phyloP scores from a whole-genome alignment of 2,113 vertebrate species.

The Silurus meridionalis region DNA sequence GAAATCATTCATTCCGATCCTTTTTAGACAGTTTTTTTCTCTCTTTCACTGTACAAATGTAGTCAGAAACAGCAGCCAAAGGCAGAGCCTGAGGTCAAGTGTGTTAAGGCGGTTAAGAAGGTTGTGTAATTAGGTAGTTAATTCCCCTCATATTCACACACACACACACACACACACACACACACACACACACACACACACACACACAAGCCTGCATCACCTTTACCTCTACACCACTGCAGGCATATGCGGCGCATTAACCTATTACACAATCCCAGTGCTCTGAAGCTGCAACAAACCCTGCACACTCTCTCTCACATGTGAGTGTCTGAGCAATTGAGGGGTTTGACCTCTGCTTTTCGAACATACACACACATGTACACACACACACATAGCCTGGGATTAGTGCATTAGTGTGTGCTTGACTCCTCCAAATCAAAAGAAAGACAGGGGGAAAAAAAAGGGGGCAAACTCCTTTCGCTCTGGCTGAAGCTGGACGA shows the following conservation, averaged over 20 bases:
- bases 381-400: slow-evolving; percentile 20
- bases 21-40: neutral
- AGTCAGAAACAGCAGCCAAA: slow-evolving; percentile 26
- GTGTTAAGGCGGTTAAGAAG: slow-evolving; percentile 41
- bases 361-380: slow-evolving; percentile 19
- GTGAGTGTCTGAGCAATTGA: slow-evolving; percentile 28
- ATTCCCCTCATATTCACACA: slow-evolving; percentile 31
- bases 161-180: neutral
- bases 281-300: slow-evolving; percentile 53
- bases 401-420: slow-evolving; percentile 20
- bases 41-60: neutral
- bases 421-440: slow-evolving; percentile 39
- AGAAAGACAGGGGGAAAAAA: slow-evolving; percentile 31
- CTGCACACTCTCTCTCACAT: slow-evolving; percentile 35
- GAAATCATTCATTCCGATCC: neutral
- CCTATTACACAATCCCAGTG: slow-evolving; percentile 48
- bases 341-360: slow-evolving; percentile 2
- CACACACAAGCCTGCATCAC: slow-evolving; percentile 30
- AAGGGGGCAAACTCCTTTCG: slow-evolving; percentile 32
- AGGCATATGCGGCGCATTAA: slow-evolving; percentile 36
- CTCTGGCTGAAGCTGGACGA: slow-evolving; percentile 57
- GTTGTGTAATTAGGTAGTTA: slow-evolving; percentile 44
- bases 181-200: neutral
- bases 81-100: slow-evolving; percentile 39
- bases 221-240: slow-evolving; percentile 42